These are phyloP conservation scores for Liopterus haemorrhoidalis DNA, from an alignment of 2,888 invertebrate species.

Conservation along the genomic window DNA sequence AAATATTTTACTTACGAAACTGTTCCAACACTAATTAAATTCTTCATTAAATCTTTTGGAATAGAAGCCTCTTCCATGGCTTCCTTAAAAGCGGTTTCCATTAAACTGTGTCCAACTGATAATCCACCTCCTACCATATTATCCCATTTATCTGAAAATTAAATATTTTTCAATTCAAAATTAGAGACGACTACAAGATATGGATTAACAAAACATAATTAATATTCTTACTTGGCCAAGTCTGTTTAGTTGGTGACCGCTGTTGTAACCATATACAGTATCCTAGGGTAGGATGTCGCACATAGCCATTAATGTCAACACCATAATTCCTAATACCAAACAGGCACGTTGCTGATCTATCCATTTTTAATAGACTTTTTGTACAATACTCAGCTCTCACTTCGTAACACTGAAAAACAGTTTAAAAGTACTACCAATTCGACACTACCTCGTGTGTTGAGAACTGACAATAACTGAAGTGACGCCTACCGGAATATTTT, in stretches of 20 bases:
- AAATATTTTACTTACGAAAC: conserved; percentile 60
- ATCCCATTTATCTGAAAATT: conserved; percentile 72
- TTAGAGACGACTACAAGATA: background rate
- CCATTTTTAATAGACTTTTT: conserved; percentile 68
- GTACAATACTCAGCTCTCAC: conserved; percentile 71
- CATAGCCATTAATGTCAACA: conserved; percentile 90
- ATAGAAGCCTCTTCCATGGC: conserved; percentile 92
- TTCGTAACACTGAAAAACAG: conserved; percentile 73
- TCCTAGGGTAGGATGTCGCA: conserved; percentile 76
- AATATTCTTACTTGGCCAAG: conserved; percentile 71
- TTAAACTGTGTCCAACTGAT: conserved; percentile 79
- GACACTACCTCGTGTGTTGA: no score
- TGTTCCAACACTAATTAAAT: conserved; percentile 70
- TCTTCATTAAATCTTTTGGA: conserved; percentile 68
- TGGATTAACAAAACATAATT: conserved; percentile 1
- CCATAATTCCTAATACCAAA: conserved; percentile 94
- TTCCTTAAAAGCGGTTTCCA: conserved; percentile 88
- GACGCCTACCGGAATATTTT: no score
- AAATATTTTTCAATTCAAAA: background rate
- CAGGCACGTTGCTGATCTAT: conserved; percentile 85
- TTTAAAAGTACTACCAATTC: no score
- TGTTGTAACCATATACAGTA: conserved; percentile 90
- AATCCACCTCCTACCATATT: conserved; percentile 93
- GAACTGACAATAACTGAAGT: no score
- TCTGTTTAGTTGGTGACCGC: conserved; percentile 84